These are phyloP conservation scores for Menura novaehollandiae DNA, from an alignment of 2,113 vertebrate genomes.

Conservation along the genomic window DNA sequence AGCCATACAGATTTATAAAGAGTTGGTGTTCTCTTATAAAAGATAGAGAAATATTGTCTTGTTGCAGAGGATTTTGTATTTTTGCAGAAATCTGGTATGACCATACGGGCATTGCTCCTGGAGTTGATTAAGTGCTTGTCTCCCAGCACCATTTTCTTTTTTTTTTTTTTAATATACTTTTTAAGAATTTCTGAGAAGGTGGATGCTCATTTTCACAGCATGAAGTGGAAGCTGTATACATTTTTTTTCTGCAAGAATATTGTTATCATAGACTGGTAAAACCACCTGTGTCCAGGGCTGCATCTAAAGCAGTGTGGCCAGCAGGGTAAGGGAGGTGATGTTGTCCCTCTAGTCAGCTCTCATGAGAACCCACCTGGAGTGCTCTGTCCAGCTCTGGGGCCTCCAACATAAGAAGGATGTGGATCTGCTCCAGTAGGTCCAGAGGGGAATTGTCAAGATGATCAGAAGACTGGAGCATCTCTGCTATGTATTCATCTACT, in stretches of 20 bases:
- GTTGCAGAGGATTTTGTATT: background rate
- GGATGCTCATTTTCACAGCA: background rate
- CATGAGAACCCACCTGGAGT: background rate
- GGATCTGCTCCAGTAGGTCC: background rate
- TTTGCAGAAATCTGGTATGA: background rate
- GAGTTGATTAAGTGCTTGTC: background rate
- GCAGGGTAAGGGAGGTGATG: background rate
- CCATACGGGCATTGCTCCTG: background rate
- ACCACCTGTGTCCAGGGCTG: background rate
- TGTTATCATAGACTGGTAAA: background rate
- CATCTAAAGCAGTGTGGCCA: background rate
- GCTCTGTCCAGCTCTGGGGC: background rate
- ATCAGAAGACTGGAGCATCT: background rate
- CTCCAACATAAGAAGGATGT: background rate
- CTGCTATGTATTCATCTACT: no score
- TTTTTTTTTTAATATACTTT: background rate
- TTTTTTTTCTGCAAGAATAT: background rate
- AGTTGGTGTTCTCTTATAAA: background rate
- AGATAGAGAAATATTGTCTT: background rate
- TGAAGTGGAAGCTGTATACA: background rate
- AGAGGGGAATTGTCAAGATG: background rate
- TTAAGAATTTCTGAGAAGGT: background rate
- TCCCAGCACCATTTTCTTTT: background rate
- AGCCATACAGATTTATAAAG: background rate
- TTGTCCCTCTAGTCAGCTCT: background rate